These are phyloP conservation scores for Drosophila setosimentum DNA, from an alignment of 2,888 invertebrate genomes.

Conservation along the genomic window DNA sequence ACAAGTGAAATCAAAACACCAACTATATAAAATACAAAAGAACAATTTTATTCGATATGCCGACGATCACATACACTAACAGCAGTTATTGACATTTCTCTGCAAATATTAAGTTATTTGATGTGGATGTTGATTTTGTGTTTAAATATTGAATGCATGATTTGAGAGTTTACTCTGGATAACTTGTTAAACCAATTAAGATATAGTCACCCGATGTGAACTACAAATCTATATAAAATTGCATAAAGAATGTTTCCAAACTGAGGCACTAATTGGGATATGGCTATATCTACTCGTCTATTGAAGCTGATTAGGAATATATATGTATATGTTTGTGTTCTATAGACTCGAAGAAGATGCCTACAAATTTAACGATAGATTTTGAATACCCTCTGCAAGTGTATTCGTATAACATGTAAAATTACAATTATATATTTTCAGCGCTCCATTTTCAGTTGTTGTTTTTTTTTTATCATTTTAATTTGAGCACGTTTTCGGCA, in stretches of 20 bases:
- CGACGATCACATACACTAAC: neutral
- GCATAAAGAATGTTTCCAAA: neutral
- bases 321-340: neutral
- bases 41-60: neutral
- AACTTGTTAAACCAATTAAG: neutral
- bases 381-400: neutral
- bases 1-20: conserved; percentile 29
- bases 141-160: neutral
- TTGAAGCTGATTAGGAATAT: neutral
- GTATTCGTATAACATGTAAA: neutral
- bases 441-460: conserved; percentile 7
- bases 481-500: conserved; percentile 16
- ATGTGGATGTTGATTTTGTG: neutral
- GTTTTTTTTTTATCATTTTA: conserved; percentile 5
- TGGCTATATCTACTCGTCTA: neutral
- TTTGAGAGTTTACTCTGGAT: too few species aligned
- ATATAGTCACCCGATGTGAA: neutral
- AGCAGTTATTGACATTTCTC: too few species aligned
- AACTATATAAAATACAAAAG: neutral
- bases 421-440: conserved; percentile 14
- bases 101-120: too few species aligned
- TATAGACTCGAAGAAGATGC: neutral
- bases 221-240: neutral
- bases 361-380: neutral
- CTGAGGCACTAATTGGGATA: fast-evolving